Conservation (phyloP, 1,140 invertebrate species). For the Heliconius himera region DNA sequence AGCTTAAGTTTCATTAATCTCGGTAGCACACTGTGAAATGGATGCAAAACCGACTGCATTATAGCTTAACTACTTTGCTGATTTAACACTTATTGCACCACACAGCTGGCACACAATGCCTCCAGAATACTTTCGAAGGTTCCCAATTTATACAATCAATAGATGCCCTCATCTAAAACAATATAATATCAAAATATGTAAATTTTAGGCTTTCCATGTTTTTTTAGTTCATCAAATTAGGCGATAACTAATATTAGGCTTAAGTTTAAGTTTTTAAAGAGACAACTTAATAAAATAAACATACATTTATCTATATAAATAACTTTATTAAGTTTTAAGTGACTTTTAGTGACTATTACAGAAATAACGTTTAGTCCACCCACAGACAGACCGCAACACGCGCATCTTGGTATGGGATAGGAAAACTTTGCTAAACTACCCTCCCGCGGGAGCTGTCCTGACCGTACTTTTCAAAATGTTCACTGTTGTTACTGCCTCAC, state of each 20-base stretch:
- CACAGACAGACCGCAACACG: slow-evolving; percentile 7
- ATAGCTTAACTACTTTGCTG: slow-evolving; percentile 19
- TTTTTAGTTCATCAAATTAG: too few species aligned
- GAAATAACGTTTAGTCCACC: neutral
- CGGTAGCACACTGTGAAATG: slow-evolving; percentile 38
- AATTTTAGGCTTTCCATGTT: too few species aligned
- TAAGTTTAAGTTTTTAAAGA: neutral
- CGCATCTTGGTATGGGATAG: slow-evolving; percentile 6
- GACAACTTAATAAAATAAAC: neutral
- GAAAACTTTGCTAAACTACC: slow-evolving; percentile 51
- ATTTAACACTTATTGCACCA: slow-evolving; percentile 23
- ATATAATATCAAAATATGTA: too few species aligned
- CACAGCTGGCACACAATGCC: neutral
- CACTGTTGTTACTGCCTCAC: slow-evolving; percentile 5
- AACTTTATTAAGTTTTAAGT: neutral
- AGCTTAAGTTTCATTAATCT: slow-evolving; percentile 32
- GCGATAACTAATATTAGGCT: neutral
- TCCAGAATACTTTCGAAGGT: too few species aligned
- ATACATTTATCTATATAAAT: neutral
- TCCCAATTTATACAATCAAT: too few species aligned
- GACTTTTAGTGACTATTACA: neutral
- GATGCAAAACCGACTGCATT: slow-evolving; percentile 34
- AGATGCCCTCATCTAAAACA: too few species aligned
- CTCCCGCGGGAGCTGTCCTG: slow-evolving; percentile 62
- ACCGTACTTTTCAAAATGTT: slow-evolving; percentile 58